Evolutionary conservation across 1,140 invertebrate genomes (phyloP).

Genomic region (Eciton burchellii): DNA sequence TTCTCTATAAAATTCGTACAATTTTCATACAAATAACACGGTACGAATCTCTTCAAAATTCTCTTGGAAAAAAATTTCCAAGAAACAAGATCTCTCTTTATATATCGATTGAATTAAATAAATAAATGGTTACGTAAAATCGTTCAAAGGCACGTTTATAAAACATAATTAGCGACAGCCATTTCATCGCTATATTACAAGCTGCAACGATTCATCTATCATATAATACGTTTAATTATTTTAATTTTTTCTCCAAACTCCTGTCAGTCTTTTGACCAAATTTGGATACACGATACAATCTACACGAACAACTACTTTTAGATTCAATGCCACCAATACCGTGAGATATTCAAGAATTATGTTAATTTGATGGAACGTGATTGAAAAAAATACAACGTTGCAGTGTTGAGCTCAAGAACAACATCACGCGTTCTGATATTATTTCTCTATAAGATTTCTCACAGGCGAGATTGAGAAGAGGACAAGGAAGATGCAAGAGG

Average conservation of each 20-base stretch:
- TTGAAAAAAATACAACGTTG: not conserved
- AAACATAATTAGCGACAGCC: not conserved
- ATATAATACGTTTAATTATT: constrained; percentile 17
- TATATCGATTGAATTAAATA: no score
- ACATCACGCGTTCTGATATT: constrained; percentile 49
- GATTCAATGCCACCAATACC: not conserved
- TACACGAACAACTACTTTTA: constrained; percentile 19
- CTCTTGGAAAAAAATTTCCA: no score
- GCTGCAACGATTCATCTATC: not conserved
- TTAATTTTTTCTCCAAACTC: constrained; percentile 32
- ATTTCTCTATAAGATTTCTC: constrained; percentile 65
- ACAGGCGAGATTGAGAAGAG: constrained; percentile 41
- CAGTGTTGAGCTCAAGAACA: not conserved
- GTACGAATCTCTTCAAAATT: no score
- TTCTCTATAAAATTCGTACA: no score
- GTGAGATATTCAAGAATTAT: not conserved
- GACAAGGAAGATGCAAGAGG: not conserved
- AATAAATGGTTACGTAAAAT: not conserved
- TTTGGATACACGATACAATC: constrained; percentile 8
- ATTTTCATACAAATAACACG: no score
- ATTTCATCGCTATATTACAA: constrained; percentile 3
- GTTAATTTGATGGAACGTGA: not conserved
- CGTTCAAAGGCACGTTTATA: constrained; percentile 4
- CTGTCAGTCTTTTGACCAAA: constrained; percentile 22
- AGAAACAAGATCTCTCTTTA: no score